These are phyloP conservation scores for Chrysodeixis includens DNA, from an alignment of 2,888 invertebrate species.

Conservation along the genomic window DNA sequence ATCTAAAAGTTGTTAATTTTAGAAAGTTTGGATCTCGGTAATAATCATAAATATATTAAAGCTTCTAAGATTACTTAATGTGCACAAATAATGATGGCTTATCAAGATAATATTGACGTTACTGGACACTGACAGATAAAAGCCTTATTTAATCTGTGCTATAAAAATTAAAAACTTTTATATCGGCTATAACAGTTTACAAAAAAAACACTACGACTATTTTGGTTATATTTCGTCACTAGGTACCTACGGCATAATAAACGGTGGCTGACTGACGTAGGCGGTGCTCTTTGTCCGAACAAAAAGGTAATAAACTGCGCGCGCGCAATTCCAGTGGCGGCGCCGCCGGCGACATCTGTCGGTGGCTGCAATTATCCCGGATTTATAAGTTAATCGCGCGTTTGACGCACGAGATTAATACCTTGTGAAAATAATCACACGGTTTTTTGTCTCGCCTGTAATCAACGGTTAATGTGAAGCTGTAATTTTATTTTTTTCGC, in stretches of 20 bases:
- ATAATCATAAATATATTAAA: conserved; percentile 44
- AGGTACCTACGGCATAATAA: no score
- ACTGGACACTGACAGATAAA: conserved; percentile 32
- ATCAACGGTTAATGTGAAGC: conserved; percentile 69
- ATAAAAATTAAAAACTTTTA: conserved; percentile 47
- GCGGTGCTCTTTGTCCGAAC: conserved; percentile 70
- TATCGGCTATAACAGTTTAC: conserved; percentile 23
- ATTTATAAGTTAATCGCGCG: conserved; percentile 76
- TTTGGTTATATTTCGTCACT: conserved; percentile 40
- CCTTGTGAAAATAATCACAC: conserved; percentile 74
- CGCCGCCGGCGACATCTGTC: conserved; percentile 79
- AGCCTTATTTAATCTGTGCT: conserved; percentile 42
- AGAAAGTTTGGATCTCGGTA: conserved; percentile 47
- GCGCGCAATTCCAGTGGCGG: conserved; percentile 72
- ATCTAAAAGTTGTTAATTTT: conserved; percentile 40
- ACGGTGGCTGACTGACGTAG: conserved; percentile 53
- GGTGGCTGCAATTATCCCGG: conserved; percentile 70
- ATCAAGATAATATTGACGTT: conserved; percentile 48
- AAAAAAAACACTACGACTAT: conserved; percentile 15
- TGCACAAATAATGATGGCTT: conserved; percentile 49
- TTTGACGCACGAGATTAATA: conserved; percentile 71
- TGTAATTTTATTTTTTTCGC: conserved; percentile 71
- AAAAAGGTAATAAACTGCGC: conserved; percentile 70
- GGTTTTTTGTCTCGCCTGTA: conserved; percentile 68
- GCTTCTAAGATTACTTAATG: conserved; percentile 47